phyloP scores from a whole-genome alignment of 92 coral and sea anemone genomes.

The Micromussa lordhowensis region DNA sequence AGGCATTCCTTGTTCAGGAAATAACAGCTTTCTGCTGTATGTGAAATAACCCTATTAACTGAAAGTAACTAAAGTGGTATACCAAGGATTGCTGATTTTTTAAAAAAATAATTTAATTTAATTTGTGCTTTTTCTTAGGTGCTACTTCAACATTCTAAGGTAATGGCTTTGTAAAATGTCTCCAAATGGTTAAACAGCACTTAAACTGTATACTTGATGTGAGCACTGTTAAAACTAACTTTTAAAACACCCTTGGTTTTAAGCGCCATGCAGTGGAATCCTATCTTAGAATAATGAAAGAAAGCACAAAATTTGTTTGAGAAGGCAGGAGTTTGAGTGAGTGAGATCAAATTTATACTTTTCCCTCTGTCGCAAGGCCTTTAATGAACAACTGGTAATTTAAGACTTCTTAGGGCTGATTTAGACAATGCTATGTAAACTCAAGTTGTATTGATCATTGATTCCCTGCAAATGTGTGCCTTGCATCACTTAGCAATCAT shows the following conservation, averaged over 20 bases:
- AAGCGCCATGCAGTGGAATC: background rate
- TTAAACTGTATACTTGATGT: background rate
- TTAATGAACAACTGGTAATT: too few species aligned
- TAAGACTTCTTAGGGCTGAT: too few species aligned
- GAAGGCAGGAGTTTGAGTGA: background rate
- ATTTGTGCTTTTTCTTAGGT: slow-evolving; percentile 27
- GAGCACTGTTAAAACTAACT: background rate
- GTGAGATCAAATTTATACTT: background rate
- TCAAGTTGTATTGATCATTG: too few species aligned
- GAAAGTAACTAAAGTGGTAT: background rate
- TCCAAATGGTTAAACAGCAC: background rate
- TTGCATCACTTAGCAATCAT: too few species aligned
- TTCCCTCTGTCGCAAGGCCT: background rate
- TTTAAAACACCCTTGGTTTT: background rate
- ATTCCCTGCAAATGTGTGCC: too few species aligned
- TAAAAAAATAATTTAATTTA: background rate
- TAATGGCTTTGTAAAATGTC: background rate
- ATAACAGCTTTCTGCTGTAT: background rate
- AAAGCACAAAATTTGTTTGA: background rate
- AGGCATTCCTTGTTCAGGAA: background rate
- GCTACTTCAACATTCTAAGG: slow-evolving; percentile 55
- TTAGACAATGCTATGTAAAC: too few species aligned
- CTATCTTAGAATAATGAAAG: background rate
- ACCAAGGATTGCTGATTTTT: background rate
- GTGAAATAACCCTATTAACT: background rate